Evolutionary conservation across 2,113 vertebrate species (phyloP).

Genomic region (Heliornis fulica): DNA sequence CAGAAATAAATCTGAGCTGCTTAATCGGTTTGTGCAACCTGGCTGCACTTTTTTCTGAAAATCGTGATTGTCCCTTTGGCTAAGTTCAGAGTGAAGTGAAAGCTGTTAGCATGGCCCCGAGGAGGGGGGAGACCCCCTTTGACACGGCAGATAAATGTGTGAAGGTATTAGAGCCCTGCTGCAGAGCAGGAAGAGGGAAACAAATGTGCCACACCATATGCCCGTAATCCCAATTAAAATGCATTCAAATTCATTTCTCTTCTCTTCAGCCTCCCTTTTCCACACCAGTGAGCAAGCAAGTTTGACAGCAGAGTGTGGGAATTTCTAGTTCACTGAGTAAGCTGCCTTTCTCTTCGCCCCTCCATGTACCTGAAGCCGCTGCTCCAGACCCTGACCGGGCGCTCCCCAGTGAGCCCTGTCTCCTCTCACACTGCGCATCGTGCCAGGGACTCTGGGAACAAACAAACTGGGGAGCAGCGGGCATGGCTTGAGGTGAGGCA

Average conservation of each 20-base stretch:
- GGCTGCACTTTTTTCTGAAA: not conserved
- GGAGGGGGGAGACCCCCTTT: not conserved
- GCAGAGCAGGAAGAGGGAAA: conserved; percentile 39
- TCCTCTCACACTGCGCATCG: accelerated
- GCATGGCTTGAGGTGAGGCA: not conserved
- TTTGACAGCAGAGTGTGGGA: conserved; percentile 59
- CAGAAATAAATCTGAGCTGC: not conserved
- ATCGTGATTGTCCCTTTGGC: not conserved
- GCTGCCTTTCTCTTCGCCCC: not conserved
- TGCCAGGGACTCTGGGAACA: not conserved
- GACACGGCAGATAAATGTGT: conserved; percentile 20
- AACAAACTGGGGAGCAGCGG: not conserved
- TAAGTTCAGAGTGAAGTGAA: not conserved
- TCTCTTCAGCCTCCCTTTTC: conserved; percentile 44
- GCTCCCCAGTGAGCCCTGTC: not conserved
- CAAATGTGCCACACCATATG: conserved; percentile 39
- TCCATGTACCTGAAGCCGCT: not conserved
- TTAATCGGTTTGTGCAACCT: not conserved
- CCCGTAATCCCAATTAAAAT: conserved; percentile 24
- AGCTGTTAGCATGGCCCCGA: not conserved
- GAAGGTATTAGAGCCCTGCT: conserved; percentile 27
- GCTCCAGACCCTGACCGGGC: not conserved
- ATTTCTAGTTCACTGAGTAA: conserved; percentile 59
- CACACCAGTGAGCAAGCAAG: conserved; percentile 41
- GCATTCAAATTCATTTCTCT: conserved; percentile 35